Base-by-base conservation (phyloP, 1,140 invertebrate species). In the Brachionus rotundiformis region DNA sequence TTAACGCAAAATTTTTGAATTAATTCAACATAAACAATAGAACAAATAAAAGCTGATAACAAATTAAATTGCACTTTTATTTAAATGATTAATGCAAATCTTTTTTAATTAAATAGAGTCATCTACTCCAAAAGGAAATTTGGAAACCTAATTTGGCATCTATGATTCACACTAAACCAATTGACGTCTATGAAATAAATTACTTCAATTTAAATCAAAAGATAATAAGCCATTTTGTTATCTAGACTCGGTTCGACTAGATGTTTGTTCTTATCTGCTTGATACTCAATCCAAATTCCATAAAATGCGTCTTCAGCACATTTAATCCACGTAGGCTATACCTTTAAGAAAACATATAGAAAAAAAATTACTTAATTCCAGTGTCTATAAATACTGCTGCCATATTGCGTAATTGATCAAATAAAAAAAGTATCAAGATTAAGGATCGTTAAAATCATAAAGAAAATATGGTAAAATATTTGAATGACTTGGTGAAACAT, bases 291-390 rank as follows among this genome's bases (percentile, higher is more conserved):
- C 19, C 19, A 54, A 63, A 63, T 63, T 33, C 29, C 29, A 63
- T 63, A n/a, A 63, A 63, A 63, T 63, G 61, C 61, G 61, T 63
- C 61, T 63, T 63, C 61, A 63, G 27, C 25, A 63, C 61, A 63
- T 63, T 63, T 63, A 23, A 63, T 31, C 23, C 29, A 63, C 10
- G 61, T 63, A 63, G 61, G 27, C n/a, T 29, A 29, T 63, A 13
- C 61, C 29, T 33, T 29, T 29, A 29, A 63, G 25, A 29, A 29
- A 63, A 11, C 61, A 63, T 3, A 63, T 29, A 13, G n/a, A n/a
- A 63, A 33, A 63, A 31, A 13, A 31, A 31, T 29, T 63, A 29
- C 27, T 29, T 63, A 29, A 29, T 63, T n/a, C 29, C 29, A 33
- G 7, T 63, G 61, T 63, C 29, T 29, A 16, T 29, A 63, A 63